Base-by-base conservation (phyloP, 1,140 invertebrate genomes). In the Diuraphis noxia region DNA sequence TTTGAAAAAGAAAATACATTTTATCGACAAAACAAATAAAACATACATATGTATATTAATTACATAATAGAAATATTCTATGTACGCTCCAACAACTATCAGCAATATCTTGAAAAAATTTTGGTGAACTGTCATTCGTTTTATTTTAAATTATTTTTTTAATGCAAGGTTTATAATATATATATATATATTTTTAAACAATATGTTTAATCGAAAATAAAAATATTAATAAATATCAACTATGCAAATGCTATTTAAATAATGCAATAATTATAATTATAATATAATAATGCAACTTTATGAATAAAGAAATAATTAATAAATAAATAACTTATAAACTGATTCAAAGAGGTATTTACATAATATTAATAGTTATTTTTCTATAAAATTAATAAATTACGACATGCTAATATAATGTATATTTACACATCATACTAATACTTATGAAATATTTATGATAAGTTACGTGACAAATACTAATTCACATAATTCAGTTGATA, bases 381-480 rank as follows among this genome's bases (percentile, higher is more conserved):
- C 10, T 81, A 40, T 79, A 81, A 40, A 40, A 10, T 81, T 38
- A 81, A 81, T 30, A 23, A 81, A 41, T 25, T 21, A 10, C 6
- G 23, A 40, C 8, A 40, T 81, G 19, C 21, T 4, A 49, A 21
- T 38, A n/a, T 5, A 8, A 79, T 38, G 77, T 82, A 41, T 30
- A n/a, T 6, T 30, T 19, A 82, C 9, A 41, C 3, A 52, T 25
- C 41, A 38, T 52, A 21, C 38, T 49, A 52, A 36, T 86, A 52
- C 25, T 52, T 52, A 52, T 86, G 46, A 5, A 49, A 49, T 21
- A 36, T n/a, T 49, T 36, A 34, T 49, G 6, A n/a, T 41, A 34
- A 13, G 43, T 86, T 86, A 49, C 25, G 38, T 88, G 86, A 40
- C 36, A 63, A 88, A 88, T 63, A 34, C 30, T 2, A 88, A 88